A percentile compares a stretch with the other conserved stretches of the same genome.
phyloP scores from a whole-genome alignment of 2,888 invertebrate genomes.

The Thymelicus sylvestris region DNA sequence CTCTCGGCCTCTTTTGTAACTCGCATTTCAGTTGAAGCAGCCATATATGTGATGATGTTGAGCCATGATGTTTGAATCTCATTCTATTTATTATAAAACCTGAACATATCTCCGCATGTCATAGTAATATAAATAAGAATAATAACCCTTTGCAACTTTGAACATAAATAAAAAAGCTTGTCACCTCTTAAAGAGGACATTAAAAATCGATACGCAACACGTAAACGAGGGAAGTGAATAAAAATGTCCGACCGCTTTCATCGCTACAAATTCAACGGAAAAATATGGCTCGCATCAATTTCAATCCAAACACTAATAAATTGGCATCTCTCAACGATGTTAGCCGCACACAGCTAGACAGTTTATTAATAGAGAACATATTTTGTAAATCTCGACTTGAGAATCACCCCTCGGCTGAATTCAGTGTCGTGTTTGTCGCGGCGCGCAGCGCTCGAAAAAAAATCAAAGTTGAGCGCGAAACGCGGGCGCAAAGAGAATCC shows the following conservation, averaged over 20 bases:
- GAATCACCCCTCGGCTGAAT: constrained; percentile 72
- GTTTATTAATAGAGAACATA: constrained; percentile 80
- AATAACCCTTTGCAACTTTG: constrained; percentile 13
- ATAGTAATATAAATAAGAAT: constrained; percentile 4
- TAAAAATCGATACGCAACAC: constrained; percentile 71
- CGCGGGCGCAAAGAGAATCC: constrained; percentile 39
- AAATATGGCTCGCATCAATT: constrained; percentile 82
- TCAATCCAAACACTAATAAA: constrained; percentile 83
- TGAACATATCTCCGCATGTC: background rate
- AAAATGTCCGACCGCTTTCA: constrained; percentile 75
- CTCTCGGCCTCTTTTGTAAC: too few species aligned
- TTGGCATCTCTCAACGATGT: constrained; percentile 78
- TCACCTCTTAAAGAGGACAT: constrained; percentile 47
- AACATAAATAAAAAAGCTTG: constrained; percentile 31
- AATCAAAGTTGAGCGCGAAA: constrained; percentile 47
- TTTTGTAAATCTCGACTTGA: constrained; percentile 74
- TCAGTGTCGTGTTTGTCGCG: constrained; percentile 72
- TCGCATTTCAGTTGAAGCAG: too few species aligned
- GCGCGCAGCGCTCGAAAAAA: constrained; percentile 73
- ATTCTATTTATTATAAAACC: too few species aligned
- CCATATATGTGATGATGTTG: too few species aligned
- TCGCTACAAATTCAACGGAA: constrained; percentile 77
- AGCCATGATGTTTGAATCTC: too few species aligned
- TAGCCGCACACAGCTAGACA: constrained; percentile 59
- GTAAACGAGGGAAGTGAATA: constrained; percentile 65